These are phyloP conservation scores for Florisuga fusca DNA, from an alignment of 2,797 vertebrate species.

Conservation along the genomic window DNA sequence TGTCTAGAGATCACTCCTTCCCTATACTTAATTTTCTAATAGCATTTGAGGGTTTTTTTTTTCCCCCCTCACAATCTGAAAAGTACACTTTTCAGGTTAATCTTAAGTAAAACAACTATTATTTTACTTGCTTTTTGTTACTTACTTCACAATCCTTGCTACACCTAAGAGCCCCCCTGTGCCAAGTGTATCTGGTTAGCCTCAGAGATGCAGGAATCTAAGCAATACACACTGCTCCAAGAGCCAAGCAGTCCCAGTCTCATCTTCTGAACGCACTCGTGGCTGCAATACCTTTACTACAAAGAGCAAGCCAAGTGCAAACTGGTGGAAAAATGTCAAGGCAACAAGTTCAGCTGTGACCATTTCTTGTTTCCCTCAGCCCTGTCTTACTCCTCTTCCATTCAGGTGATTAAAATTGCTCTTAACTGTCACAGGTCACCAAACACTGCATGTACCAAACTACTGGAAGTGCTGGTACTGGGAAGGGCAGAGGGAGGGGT, in stretches of 20 bases:
- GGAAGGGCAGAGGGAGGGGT: accelerated
- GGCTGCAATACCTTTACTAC: neutral
- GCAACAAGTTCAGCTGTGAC: neutral
- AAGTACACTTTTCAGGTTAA: neutral
- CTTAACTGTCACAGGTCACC: neutral
- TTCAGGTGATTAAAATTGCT: neutral
- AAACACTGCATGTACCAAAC: neutral
- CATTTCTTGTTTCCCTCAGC: neutral
- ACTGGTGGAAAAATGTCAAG: neutral
- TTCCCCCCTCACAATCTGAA: neutral
- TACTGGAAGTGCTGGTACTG: neutral
- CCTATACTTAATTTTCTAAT: neutral
- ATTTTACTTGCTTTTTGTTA: neutral
- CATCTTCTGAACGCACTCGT: neutral
- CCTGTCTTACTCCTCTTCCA: neutral
- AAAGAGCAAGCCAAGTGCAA: neutral
- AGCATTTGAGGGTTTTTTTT: neutral
- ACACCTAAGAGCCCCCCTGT: neutral
- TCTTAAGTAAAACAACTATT: neutral
- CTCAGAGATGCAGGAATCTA: neutral
- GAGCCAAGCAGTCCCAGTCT: neutral
- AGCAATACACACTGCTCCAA: neutral
- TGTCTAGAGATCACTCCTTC: neutral
- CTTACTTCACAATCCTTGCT: neutral
- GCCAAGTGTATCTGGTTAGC: neutral